phyloP scores from a whole-genome alignment of 2,113 vertebrate species.

The Hemibagrus wyckioides region DNA sequence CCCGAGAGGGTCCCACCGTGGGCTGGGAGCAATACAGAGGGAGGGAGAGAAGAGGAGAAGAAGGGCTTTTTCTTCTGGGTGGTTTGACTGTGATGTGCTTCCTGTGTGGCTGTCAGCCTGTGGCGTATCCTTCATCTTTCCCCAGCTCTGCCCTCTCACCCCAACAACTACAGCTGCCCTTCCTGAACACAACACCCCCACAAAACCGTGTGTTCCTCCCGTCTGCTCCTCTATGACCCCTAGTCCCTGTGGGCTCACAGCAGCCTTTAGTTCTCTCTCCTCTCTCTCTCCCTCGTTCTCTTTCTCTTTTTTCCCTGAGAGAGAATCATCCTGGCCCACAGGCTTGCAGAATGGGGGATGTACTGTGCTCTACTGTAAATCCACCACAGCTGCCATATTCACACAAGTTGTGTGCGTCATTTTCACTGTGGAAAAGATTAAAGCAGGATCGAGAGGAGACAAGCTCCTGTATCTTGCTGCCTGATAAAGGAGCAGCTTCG shows the following conservation, averaged over 20 bases:
- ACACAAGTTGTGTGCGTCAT: constrained; percentile 32
- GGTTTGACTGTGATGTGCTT: constrained; percentile 73
- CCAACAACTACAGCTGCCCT: constrained; percentile 54
- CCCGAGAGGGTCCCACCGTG: constrained; percentile 55
- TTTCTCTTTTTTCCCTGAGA: constrained; percentile 34
- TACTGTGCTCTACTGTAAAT: constrained; percentile 53
- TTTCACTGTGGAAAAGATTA: constrained; percentile 22
- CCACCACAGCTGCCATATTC: constrained; percentile 34
- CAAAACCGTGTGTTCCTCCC: constrained; percentile 56
- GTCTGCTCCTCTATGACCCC: constrained; percentile 57
- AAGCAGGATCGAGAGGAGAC: constrained; percentile 11
- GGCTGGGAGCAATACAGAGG: constrained; percentile 45
- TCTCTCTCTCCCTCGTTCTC: constrained; percentile 25
- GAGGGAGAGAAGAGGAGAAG: constrained; percentile 36
- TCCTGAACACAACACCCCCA: constrained; percentile 61
- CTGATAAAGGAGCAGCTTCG: constrained; percentile 44
- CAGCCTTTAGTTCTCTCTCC: constrained; percentile 44
- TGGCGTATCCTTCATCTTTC: constrained; percentile 72
- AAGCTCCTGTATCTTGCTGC: constrained; percentile 18
- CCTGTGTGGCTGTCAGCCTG: constrained; percentile 75
- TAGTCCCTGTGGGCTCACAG: constrained; percentile 58
- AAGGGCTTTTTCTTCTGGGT: constrained; percentile 57
- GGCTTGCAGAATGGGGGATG: constrained; percentile 41
- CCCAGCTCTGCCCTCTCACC: constrained; percentile 65
- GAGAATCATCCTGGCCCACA: constrained; percentile 48